Evolutionary conservation across 1,140 invertebrate genomes (phyloP).

Genomic region (Colletes latitarsis): DNA sequence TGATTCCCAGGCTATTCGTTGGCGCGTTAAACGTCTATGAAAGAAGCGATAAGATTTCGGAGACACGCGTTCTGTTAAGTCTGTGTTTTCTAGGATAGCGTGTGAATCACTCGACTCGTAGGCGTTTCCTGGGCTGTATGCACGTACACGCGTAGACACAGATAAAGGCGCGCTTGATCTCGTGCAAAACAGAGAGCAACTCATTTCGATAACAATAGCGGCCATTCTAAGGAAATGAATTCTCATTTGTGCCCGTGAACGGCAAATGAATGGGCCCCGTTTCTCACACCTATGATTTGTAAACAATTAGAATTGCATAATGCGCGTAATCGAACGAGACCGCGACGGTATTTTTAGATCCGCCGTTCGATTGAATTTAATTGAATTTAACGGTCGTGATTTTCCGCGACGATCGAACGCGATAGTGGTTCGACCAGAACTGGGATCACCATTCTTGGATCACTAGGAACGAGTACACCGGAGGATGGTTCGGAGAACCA

Average conservation of each 20-base stretch:
- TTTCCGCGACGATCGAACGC: too few relatives aligned
- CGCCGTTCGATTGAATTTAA: not conserved
- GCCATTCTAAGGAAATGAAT: slow-evolving; percentile 52
- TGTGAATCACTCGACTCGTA: slow-evolving; percentile 52
- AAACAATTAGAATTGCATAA: not conserved
- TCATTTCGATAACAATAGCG: slow-evolving; percentile 28
- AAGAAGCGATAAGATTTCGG: slow-evolving; percentile 23
- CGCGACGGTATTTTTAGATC: not conserved
- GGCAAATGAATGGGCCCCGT: not conserved
- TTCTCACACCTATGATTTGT: slow-evolving; percentile 25
- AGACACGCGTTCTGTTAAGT: slow-evolving; percentile 2
- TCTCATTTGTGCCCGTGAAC: slow-evolving; percentile 35
- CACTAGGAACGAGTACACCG: too few relatives aligned
- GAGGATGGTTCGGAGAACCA: too few relatives aligned
- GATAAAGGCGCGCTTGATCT: slow-evolving; percentile 16
- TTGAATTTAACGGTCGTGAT: not conserved
- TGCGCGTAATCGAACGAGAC: not conserved
- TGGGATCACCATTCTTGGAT: too few relatives aligned
- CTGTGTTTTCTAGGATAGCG: slow-evolving; percentile 47
- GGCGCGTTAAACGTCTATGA: not conserved
- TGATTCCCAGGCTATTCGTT: not conserved
- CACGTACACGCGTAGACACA: not conserved
- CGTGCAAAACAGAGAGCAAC: slow-evolving; percentile 20
- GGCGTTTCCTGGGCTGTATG: slow-evolving; percentile 48
- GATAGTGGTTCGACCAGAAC: too few relatives aligned